Base-by-base conservation (phyloP, 2,797 vertebrate species). In the Sebastolobus alascanus region DNA sequence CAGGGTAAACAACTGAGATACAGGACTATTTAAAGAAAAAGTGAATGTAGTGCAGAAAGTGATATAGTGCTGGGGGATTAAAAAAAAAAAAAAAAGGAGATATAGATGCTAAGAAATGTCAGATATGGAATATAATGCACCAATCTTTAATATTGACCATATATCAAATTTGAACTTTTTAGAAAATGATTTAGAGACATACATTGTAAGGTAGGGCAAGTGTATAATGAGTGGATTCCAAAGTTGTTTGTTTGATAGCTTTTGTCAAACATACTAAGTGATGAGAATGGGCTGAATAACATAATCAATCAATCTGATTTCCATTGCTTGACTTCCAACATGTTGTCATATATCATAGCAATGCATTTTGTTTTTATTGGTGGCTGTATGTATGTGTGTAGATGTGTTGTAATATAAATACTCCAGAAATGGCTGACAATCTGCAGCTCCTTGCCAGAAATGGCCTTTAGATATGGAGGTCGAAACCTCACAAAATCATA, bases 101-200 rank as follows among this genome's bases (percentile, higher is more conserved):
- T 25, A 25, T 25, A 25, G 25, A 25, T 25, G 25, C 25, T 25
- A 25, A 25, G 25, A 25, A 25, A 25, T 25, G 25, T 25, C 25
- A 25, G 25, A 25, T 25, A 25, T 25, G 25, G 25, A 25, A 25
- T 58, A 13, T 43, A 13, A 16, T 8, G 12, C 18, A 4, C 1
- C 1, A 0, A 0, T 63, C 7, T 16, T 27, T 12, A 13, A 25
- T 63, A 11, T n/a, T 55, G 12, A 22, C 2, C 16, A 0, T 16
- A 0, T 16, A 52, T 61, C 3, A 18, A 5, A 60, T 68, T n/a
- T 13, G 8, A 64, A 6, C 1, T 3, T n/a, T 75, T 13, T 35
- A 20, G 3, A 35, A 31, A 38, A 31, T 1, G 1, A 22, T 58
- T 8, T 5, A n/a, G 1, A 27, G 7, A 43, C 1, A 0, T 6